Conservation (phyloP, 2,797 vertebrate genomes). For the Falco concolor region DNA sequence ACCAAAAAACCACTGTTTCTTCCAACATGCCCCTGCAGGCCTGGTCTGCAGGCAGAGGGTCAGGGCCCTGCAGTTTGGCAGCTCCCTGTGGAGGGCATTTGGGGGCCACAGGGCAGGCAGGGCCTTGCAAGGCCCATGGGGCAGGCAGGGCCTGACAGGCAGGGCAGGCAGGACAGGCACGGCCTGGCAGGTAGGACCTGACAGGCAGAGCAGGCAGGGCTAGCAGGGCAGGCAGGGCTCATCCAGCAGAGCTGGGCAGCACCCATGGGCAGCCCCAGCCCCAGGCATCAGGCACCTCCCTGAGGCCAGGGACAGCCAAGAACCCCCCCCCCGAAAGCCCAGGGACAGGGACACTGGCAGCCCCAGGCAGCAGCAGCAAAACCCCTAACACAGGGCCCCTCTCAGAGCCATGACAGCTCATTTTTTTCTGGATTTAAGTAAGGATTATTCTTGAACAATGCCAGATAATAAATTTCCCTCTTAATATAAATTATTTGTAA, state of each 20-base stretch:
- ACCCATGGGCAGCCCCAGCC: not conserved
- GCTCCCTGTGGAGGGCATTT: not conserved
- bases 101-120: no score
- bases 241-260: not conserved
- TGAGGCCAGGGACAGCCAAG: no score
- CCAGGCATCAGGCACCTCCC: rapidly evolving
- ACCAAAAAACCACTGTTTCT: rapidly evolving
- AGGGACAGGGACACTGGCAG: no score
- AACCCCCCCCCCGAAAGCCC: not conserved
- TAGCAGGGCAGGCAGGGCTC: not conserved
- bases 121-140: no score
- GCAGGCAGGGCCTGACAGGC: not conserved
- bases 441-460: not conserved
- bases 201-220: not conserved
- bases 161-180: not conserved
- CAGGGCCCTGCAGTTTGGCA: rapidly evolving
- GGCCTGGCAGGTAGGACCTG: not conserved
- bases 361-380: not conserved
- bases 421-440: not conserved
- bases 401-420: not conserved
- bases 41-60: not conserved
- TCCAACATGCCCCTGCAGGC: not conserved
- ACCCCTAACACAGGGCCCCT: rapidly evolving
- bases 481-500: not conserved
- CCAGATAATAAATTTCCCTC: not conserved